Evolutionary conservation across 2,113 vertebrate genomes (phyloP).

Genomic region (Osmerus mordax): DNA sequence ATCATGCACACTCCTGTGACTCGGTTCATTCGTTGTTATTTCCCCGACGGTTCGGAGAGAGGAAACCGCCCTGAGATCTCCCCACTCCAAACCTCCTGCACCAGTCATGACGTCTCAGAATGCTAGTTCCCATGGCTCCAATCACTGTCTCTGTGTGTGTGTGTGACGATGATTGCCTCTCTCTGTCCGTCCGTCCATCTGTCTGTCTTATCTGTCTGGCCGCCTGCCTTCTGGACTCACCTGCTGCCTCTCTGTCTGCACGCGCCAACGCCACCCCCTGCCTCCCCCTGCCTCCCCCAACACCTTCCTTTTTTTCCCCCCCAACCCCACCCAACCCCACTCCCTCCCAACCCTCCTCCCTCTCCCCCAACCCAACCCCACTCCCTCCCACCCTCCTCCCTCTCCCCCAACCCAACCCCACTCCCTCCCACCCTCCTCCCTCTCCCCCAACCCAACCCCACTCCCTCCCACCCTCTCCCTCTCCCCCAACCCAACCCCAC

Average conservation of each 20-base stretch:
- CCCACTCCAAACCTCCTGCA: too few species aligned
- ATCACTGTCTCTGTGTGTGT: background rate
- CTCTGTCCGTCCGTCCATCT: slow-evolving; percentile 69
- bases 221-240: slow-evolving; percentile 65
- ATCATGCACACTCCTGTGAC: too few species aligned
- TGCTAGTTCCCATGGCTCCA: background rate
- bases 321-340: background rate
- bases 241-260: slow-evolving; percentile 73
- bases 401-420: background rate
- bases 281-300: slow-evolving; percentile 14
- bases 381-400: too few species aligned
- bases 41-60: too few species aligned
- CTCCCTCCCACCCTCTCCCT: slow-evolving; percentile 14
- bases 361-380: background rate
- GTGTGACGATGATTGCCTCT: slow-evolving; percentile 56
- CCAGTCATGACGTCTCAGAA: background rate
- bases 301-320: slow-evolving; percentile 25
- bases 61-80: too few species aligned
- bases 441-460: background rate
- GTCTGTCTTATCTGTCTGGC: slow-evolving; percentile 42
- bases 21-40: too few species aligned
- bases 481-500: background rate
- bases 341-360: slow-evolving; percentile 19
- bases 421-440: background rate
- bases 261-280: slow-evolving; percentile 23